Base-by-base conservation (phyloP, 2,113 vertebrate species). In the Camarhynchus parvulus region DNA sequence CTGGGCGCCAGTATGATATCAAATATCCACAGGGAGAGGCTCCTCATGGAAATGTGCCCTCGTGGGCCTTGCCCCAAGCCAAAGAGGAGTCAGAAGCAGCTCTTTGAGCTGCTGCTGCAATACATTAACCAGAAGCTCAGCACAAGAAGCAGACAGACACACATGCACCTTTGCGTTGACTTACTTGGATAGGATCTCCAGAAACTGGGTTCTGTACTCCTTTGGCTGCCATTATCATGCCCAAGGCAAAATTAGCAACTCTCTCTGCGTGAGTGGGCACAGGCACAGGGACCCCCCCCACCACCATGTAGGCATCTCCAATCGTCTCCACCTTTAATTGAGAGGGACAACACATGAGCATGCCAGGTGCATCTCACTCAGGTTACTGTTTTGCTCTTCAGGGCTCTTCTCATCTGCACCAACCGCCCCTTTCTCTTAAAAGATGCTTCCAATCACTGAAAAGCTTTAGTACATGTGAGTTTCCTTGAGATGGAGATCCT, bases 281-380 rank as follows among this genome's bases (percentile, higher is more conserved):
- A 4, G 98, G 98, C 37, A 98, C 97, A 14, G 98, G 98, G 10
- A 98, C 98, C 4, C 98, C 98, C 39, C 98, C 98, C 10, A 98
- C 98, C 30, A 98, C 98, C 98, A 98, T 98, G 42, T 98, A 98
- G 72, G 98, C 98, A 92, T 98, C 98, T 37, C 98, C 98, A 66
- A 98, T 98, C 11, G 98, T 98, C 93, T 98, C 98, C 92, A 98
- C 98, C 98, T 98, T 91, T 28, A 91, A 80, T 78, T 73, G 69
- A 88, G 50, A 97, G 73, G 62, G 27, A 95, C 56, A 90, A 37
- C 11, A 41, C 3, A 1, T 89, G 4, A 92, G 30, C 31, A 59
- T 22, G 14, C 19, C 49, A 70, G 35, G 4, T 5, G 4, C 12
- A 37, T 6, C 64, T 72, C 42, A 28, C 41, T 80, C 24, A 75